Base-by-base conservation (phyloP, 2,888 invertebrate species). In the Platycheirus albimanus region DNA sequence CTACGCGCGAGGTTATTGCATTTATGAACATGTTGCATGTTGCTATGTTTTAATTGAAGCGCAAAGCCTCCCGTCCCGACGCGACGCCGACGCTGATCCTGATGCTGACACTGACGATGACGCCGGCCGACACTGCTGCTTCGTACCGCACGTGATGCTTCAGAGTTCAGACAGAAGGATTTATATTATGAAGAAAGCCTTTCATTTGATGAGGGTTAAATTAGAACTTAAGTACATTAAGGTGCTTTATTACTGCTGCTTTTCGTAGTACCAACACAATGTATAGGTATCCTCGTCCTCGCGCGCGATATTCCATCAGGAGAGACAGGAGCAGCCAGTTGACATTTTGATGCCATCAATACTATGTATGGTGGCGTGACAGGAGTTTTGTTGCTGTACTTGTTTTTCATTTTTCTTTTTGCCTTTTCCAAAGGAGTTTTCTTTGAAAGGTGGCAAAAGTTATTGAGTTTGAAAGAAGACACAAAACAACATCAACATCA, bases 281-380 rank as follows among this genome's bases (percentile, higher is more conserved):
- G n/a, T n/a, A n/a, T n/a, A n/a, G n/a, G n/a, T n/a, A n/a, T n/a
- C n/a, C n/a, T n/a, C n/a, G n/a, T n/a, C n/a, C n/a, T n/a, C n/a
- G n/a, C n/a, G n/a, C n/a, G n/a, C n/a, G n/a, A 36, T 24, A 24
- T 24, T 3, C 38, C 41, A 8, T 36, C 58, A 54, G 36, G 17
- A 66, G 64, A 38, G 13, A 24, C 10, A n/a, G 20, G 3, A 74
- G 75, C 64, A 80, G 63, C 61, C 13, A 15, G 64, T 63, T 81
- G 81, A 77, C 77, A 77, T 36, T 63, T 45, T 38, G 81, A 81
- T 77, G 67, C 49, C 61, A 47, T 77, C 67, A 67, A 72, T 77
- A 67, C n/a, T n/a, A n/a, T n/a, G n/a, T n/a, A n/a, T 67, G 51
- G 49, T 77, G 71, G 61, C 81, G 66, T 81, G 77, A 67, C 77